These are phyloP conservation scores for Pachydiplax longipennis DNA, from an alignment of 2,888 invertebrate species.

Conservation along the genomic window DNA sequence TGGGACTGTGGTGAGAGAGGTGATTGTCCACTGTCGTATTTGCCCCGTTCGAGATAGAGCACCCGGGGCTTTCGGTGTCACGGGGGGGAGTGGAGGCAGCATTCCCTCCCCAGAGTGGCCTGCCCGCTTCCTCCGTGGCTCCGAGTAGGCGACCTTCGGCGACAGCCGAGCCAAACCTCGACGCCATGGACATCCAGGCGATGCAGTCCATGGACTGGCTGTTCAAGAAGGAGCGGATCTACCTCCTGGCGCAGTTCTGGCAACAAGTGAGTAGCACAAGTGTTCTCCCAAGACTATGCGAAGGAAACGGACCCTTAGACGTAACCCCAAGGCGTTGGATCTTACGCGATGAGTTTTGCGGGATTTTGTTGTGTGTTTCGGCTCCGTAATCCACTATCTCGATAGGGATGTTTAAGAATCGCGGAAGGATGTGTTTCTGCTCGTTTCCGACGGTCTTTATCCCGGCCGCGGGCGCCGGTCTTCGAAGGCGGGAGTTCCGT, in stretches of 20 bases:
- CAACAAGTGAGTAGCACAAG: conserved; percentile 80
- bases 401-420: too few species aligned
- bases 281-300: background rate
- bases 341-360: too few species aligned
- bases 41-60: background rate
- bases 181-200: conserved; percentile 83
- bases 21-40: background rate
- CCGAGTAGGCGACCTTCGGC: conserved; percentile 44
- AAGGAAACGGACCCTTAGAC: too few species aligned
- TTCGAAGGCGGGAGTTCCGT: too few species aligned
- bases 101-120: conserved; percentile 15
- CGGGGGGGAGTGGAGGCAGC: background rate
- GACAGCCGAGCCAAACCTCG: conserved; percentile 38
- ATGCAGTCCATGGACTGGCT: conserved; percentile 97
- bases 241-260: conserved; percentile 93
- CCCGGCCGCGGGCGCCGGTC: too few species aligned
- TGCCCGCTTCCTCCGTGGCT: conserved; percentile 34
- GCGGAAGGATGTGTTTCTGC: too few species aligned
- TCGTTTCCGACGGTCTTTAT: too few species aligned
- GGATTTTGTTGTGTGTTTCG: too few species aligned
- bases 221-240: conserved; percentile 94
- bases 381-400: too few species aligned
- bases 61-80: background rate
- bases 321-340: too few species aligned
- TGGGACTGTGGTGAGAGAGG: conserved; percentile 7